Conservation (phyloP, 2,797 vertebrate species). For the Gobio occitaniae region DNA sequence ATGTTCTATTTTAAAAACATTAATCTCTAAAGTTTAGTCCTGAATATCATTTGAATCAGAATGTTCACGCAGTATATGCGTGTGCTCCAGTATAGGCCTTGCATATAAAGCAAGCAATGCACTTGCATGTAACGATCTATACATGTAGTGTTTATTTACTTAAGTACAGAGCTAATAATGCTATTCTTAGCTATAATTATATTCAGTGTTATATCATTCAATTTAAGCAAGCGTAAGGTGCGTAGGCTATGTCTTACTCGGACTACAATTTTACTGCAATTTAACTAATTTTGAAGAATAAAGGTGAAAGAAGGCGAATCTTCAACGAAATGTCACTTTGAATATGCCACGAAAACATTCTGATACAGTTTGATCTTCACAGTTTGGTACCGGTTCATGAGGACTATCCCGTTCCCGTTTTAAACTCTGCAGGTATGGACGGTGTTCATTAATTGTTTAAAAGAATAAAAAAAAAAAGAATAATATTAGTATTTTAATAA, state of each 20-base stretch:
- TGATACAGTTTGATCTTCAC: neutral
- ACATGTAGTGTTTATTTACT: neutral
- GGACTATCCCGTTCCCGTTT: neutral
- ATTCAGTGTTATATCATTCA: neutral
- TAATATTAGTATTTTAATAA: neutral
- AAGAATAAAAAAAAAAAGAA: neutral
- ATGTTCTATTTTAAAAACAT: neutral
- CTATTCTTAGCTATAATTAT: neutral
- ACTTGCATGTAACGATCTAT: neutral
- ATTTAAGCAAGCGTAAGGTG: neutral
- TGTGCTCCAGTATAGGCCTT: neutral
- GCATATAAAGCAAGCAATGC: neutral
- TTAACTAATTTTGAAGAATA: neutral
- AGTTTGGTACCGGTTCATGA: neutral
- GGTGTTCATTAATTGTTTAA: neutral
- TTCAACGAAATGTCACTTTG: neutral
- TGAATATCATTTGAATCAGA: neutral
- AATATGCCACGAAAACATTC: neutral
- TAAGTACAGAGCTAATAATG: neutral
- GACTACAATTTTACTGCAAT: neutral
- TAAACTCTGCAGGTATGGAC: neutral
- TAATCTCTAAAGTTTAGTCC: neutral
- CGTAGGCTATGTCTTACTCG: neutral
- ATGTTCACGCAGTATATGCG: neutral
- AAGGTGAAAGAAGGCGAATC: neutral